Evolutionary conservation across 2,888 invertebrate genomes (phyloP), one percentile per base, ranked within the genome.

Genomic region (Sussaba pulchella): DNA sequence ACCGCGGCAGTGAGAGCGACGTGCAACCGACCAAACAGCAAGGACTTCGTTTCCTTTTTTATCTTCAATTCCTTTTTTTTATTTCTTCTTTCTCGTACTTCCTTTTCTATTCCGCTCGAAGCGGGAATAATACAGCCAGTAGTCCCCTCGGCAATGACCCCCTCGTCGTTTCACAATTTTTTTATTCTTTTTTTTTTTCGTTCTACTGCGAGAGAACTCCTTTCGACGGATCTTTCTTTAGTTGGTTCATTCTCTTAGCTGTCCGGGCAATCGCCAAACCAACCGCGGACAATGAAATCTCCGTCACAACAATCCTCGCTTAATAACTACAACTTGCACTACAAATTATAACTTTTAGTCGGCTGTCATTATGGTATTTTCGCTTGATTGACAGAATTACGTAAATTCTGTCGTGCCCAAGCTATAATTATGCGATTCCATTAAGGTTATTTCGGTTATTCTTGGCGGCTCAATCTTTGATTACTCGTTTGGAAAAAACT

Each of bases 1-100:
- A 92, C 91, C 84, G 82, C 82, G 81, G 81, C 81, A 73, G 50
- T 69, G 54, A 45, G 70, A 67, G 67, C 52, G 19, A 67, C 67
- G 67, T 36, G 50, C 50, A 52, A 66, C 31, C 64, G 19, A 64
- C 12, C 63, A 67, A 61, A 63, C 76, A 50, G 74, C 67, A 64
- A 70, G 52, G 76, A 66, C 70, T 73, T 81, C 66, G 63, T 31
- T 64, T 54, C 36, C 63, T 12, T 47, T 59, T 71, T 54, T 50
- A n/a, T n/a, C n/a, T n/a, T n/a, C n/a, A n/a, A n/a, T 76, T 31
- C 69, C 36, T 57, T 67, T 71, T 75, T 64, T 66, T 50, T 26
- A 26, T 64, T 72, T 76, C 61, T 50, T 70, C 47, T 43, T 57
- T 75, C 52, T 67, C 43, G 64, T 66, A 75, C 63, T 66, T 54